Evolutionary conservation across 2,888 invertebrate species (phyloP).

Genomic region (Tryphoninae sp.): DNA sequence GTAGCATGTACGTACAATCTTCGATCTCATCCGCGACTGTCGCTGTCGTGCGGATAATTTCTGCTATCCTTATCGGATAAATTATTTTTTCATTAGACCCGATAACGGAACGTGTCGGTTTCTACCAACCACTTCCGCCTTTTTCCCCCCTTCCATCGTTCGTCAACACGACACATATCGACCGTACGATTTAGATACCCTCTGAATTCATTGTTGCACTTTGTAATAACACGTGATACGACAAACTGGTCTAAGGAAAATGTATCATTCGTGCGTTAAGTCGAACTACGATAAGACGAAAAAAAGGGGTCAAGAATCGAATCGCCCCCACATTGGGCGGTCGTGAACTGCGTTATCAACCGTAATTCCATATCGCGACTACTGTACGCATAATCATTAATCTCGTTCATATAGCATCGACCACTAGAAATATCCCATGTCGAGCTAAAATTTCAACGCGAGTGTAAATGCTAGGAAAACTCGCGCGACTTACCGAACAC

Average conservation of each 20-base stretch:
- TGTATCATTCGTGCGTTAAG: not conserved
- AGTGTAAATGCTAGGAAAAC: not conserved
- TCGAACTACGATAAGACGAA: too few relatives aligned
- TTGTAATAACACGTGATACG: conserved; percentile 44
- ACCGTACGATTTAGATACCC: not conserved
- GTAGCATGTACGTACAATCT: not conserved
- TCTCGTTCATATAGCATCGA: too few relatives aligned
- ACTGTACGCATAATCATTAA: too few relatives aligned
- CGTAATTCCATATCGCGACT: conserved; percentile 46
- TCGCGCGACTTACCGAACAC: not conserved
- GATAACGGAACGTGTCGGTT: conserved; percentile 3
- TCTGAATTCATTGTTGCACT: conserved; percentile 50
- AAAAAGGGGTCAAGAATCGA: too few relatives aligned
- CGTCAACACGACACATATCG: not conserved
- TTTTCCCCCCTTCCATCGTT: not conserved
- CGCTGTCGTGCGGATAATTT: conserved; percentile 19
- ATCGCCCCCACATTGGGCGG: conserved; percentile 19
- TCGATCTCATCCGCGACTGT: not conserved
- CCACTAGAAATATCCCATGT: too few relatives aligned
- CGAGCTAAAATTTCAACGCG: too few relatives aligned
- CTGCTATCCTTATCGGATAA: conserved; percentile 27
- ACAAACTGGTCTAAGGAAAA: not conserved
- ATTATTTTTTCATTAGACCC: not conserved
- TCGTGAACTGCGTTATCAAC: conserved; percentile 58
- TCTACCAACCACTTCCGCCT: not conserved